Base-by-base conservation (phyloP, 1,140 invertebrate genomes). In the Galendromus occidentalis region DNA sequence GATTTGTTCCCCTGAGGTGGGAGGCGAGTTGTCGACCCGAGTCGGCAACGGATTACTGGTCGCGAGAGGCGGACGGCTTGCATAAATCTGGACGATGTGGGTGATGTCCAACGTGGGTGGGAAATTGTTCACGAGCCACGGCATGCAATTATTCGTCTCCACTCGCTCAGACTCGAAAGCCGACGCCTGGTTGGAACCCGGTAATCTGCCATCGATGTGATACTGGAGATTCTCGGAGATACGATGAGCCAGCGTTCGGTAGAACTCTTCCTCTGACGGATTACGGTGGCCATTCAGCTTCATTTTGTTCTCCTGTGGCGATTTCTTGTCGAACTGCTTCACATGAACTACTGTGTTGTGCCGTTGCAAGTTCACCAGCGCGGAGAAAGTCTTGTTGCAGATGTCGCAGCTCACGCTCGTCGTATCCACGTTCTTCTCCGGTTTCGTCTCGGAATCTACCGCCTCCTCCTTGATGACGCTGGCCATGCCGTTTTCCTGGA, bases 141-240 rank as follows among this genome's bases (percentile, higher is more conserved):
- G 30, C 64, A 65, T 65, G 20, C 42, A 39, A 30, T 65, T 44
- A 33, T 65, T 66, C 17, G 42, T 42, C n/a, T 42, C 59, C 7
- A 67, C 59, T 42, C 18, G 7, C 28, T 63, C 18, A 42, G 64
- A 42, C 33, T 39, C 64, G 20, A 67, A 44, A 39, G 64, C 63
- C 44, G 42, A 30, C 4, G 44, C 55, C 12, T 66, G 65, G 2
- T 74, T n/a, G 72, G 74, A 67, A 73, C 74, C 44, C 71, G 67
- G 47, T 64, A 64, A 67, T 67, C 82, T 83, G 1, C 83, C 83
- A 70, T 84, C 83, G 7, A 85, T 73, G 72, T 82, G 79, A 70
- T 82, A 76, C 1, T 80, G 68, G 2, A 85, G 72, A 70, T 85
- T 85, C 59, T 84, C 81, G 4, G 80, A 76, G 44, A 85, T 82